Conservation (phyloP, 2,113 vertebrate species). For the Gymnobelideus leadbeateri region DNA sequence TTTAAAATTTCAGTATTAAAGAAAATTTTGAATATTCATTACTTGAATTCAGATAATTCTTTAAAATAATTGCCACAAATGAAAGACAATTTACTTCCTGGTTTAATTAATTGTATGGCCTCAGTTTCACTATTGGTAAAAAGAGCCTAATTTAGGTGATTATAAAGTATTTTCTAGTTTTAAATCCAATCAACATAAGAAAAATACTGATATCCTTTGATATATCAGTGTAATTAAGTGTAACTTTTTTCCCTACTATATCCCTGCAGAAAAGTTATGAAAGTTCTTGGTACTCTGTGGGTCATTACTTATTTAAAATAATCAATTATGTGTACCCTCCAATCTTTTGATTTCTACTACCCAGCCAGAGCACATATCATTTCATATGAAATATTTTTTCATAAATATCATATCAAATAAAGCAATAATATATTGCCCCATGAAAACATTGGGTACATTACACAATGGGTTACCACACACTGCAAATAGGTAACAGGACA, state of each 20-base stretch:
- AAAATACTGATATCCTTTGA: not conserved
- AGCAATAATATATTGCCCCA: not conserved
- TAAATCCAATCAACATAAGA: not conserved
- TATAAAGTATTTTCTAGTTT: not conserved
- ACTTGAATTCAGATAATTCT: not conserved
- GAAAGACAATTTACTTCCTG: not conserved
- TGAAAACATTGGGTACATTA: not conserved
- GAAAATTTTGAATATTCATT: not conserved
- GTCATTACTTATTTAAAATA: not conserved
- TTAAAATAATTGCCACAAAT: not conserved
- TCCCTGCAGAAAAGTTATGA: not conserved
- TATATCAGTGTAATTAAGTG: not conserved
- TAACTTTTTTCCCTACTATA: not conserved
- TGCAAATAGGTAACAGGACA: not conserved
- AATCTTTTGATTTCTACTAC: not conserved
- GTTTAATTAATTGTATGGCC: not conserved
- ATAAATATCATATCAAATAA: not conserved
- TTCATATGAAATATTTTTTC: not conserved
- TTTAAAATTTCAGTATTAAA: no score
- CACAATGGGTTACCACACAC: not conserved
- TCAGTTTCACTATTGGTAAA: not conserved
- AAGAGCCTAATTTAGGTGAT: not conserved
- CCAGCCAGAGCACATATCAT: not conserved
- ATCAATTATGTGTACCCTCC: not conserved
- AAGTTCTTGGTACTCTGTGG: not conserved